Evolutionary conservation across 2,888 invertebrate species (phyloP).

Genomic region (Oegoconia quadripuncta): DNA sequence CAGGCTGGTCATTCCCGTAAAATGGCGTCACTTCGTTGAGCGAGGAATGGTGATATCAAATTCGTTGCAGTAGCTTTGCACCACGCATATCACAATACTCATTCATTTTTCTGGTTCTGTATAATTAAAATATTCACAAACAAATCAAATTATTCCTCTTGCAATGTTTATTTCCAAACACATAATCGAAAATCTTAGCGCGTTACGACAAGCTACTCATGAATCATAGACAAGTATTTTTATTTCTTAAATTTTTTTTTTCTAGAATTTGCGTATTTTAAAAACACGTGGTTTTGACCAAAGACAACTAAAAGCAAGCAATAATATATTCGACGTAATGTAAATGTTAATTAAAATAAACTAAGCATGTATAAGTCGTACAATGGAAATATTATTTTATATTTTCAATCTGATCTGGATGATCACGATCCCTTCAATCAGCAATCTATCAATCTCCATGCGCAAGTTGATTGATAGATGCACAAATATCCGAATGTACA

Average conservation of each 20-base stretch:
- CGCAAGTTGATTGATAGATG: no score
- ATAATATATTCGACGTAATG: not conserved
- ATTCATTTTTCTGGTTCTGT: slow-evolving; percentile 51
- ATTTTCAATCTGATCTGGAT: no score
- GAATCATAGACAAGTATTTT: slow-evolving; percentile 57
- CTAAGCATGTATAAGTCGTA: no score
- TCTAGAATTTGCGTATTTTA: slow-evolving; percentile 26
- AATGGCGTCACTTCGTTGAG: slow-evolving; percentile 78
- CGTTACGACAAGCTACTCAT: slow-evolving; percentile 73
- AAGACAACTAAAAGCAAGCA: slow-evolving; percentile 29
- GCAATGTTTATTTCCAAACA: slow-evolving; percentile 75
- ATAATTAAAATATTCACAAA: slow-evolving; percentile 40
- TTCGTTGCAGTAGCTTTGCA: slow-evolving; percentile 47
- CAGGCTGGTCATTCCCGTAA: slow-evolving; percentile 80
- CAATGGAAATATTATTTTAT: no score
- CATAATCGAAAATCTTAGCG: slow-evolving; percentile 63
- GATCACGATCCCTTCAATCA: no score
- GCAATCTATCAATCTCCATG: no score
- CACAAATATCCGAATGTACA: not conserved
- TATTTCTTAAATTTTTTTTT: slow-evolving; percentile 45
- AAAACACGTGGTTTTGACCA: slow-evolving; percentile 52
- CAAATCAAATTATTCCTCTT: slow-evolving; percentile 45
- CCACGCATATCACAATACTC: slow-evolving; percentile 46
- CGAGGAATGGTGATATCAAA: slow-evolving; percentile 72
- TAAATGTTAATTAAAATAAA: no score